Percentiles rank a stretch among this genome's conserved stretches.
phyloP scores from a whole-genome alignment of 2,888 invertebrate genomes.

The Bursaphelenchus okinawaensis region DNA sequence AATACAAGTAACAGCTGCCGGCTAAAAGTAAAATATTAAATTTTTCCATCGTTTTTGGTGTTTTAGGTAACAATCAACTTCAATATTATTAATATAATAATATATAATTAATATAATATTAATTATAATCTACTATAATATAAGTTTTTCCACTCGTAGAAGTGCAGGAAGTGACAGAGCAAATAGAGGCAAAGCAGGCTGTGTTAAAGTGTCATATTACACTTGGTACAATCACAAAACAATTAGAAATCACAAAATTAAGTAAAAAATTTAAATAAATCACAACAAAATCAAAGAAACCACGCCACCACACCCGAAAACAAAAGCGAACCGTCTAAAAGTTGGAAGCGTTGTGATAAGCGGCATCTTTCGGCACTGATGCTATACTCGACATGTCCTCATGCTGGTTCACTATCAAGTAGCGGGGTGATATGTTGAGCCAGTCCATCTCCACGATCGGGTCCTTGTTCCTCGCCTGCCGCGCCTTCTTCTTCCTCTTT shows the following conservation, averaged over 20 bases:
- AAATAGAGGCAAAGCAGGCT: neutral
- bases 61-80: too few relatives aligned
- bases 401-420: conserved; percentile 15
- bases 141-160: too few relatives aligned
- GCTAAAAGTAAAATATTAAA: conserved; percentile 36
- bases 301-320: neutral
- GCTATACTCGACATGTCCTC: neutral
- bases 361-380: neutral
- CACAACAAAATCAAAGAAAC: neutral
- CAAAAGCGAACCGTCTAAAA: neutral
- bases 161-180: too few relatives aligned
- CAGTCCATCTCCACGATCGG: conserved; percentile 46
- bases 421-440: conserved; percentile 51
- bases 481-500: conserved; percentile 43
- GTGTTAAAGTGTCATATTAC: too few relatives aligned
- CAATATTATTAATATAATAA: too few relatives aligned
- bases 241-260: too few relatives aligned
- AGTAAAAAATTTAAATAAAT: too few relatives aligned
- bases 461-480: conserved; percentile 37
- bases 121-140: too few relatives aligned
- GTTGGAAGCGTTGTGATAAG: neutral
- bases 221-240: too few relatives aligned
- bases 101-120: too few relatives aligned
- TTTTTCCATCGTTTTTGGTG: too few relatives aligned
- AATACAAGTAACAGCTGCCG: conserved; percentile 51